These are phyloP conservation scores for Chymomyza caudatula DNA, from an alignment of 2,888 invertebrate species.

Conservation along the genomic window DNA sequence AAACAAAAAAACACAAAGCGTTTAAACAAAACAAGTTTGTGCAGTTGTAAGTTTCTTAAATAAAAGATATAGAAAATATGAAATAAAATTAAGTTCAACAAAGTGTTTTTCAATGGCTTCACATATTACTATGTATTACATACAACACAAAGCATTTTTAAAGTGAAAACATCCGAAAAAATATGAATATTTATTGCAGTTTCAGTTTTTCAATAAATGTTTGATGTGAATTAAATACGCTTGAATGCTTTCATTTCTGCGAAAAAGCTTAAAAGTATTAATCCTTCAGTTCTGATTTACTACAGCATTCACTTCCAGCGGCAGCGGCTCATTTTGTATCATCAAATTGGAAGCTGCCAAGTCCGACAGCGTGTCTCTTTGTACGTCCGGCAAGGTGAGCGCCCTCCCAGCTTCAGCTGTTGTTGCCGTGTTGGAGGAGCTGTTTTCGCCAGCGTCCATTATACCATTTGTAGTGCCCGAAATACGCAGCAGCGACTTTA, in stretches of 20 bases:
- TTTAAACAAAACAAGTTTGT: neutral
- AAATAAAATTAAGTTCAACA: neutral
- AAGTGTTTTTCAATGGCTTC: conserved; percentile 36
- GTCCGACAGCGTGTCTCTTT: neutral
- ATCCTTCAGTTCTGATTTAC: conserved; percentile 50
- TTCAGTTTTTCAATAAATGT: conserved; percentile 40
- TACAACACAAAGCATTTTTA: neutral
- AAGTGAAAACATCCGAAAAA: neutral
- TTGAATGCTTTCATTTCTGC: neutral
- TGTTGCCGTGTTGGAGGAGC: neutral
- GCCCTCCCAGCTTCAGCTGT: neutral
- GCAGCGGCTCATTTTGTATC: conserved; percentile 54
- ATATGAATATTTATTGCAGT: neutral
- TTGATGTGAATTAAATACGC: conserved; percentile 44
- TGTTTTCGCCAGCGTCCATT: conserved; percentile 11
- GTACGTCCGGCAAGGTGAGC: neutral
- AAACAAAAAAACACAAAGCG: neutral
- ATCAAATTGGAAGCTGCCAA: neutral
- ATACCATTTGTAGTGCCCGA: conserved; percentile 60
- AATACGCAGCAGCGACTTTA: conserved; percentile 75
- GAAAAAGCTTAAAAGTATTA: neutral
- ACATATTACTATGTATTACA: neutral
- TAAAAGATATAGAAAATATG: neutral
- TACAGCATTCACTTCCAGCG: conserved; percentile 73
- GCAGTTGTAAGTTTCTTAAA: neutral